Base-by-base conservation (phyloP, 2,113 vertebrate genomes). In the Eurystomus gularis region DNA sequence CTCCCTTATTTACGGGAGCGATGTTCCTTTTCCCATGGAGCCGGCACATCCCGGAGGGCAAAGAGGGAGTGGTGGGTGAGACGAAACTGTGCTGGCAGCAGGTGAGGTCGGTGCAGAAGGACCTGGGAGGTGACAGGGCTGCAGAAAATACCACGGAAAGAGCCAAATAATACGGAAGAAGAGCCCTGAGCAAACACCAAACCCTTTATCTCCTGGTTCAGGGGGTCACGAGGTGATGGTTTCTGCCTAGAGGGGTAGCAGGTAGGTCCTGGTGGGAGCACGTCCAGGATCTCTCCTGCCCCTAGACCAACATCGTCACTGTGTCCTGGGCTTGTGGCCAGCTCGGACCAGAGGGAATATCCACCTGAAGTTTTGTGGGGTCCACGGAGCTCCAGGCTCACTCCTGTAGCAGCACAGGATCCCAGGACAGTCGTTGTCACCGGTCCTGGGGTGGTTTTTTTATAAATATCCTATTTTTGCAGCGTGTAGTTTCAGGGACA, bases 251-350 rank as follows among this genome's bases (percentile, higher is more conserved):
- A 62, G 49, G 21, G 14, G 26, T 26, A 14, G 35, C 57, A 77
- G 80, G 48, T n/a, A 11, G 61, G 16, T 39, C 33, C 37, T 12
- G 42, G 42, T n/a, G n/a, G n/a, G n/a, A n/a, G n/a, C n/a, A n/a
- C n/a, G n/a, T 42, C 42, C 42, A 28, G 39, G 21, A 29, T 49
- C 7, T 29, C n/a, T 31, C 25, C 25, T 21, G 24, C 17, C 5
- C 46, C 29, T 2, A 35, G 15, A 31, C 39, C 10, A 3, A 20
- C 42, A 2, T 29, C 8, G 2, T 76, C 57, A 31, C 80, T 2
- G 2, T 2, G 1, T 70, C 49, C 71, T 33, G 8, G 1, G 16
- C 39, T 11, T 6, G 2, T 33, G 20, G 62, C 29, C 17, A 3
- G 48, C 54, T 42, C 15, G 42, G 42, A 42, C 42, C 42, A 57